phyloP scores from a whole-genome alignment of 2,113 vertebrate species.

The Motacilla tschutschensis region DNA sequence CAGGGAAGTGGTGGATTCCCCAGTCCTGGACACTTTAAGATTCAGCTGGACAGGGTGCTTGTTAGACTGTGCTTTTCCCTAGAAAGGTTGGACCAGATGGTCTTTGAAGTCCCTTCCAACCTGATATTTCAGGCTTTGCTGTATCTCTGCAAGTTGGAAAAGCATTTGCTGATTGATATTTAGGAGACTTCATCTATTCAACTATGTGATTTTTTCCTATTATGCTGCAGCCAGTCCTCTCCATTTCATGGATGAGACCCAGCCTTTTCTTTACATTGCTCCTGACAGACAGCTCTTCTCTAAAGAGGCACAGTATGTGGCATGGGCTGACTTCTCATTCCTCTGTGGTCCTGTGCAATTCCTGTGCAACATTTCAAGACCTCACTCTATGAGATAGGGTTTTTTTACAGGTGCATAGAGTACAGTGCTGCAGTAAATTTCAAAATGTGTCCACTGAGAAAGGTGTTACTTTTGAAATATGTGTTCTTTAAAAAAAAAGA shows the following conservation, averaged over 20 bases:
- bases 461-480: neutral
- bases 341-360: neutral
- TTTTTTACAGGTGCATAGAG: neutral
- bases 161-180: neutral
- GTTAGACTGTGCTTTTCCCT: neutral
- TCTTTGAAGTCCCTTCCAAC: neutral
- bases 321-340: neutral
- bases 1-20: neutral
- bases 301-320: neutral
- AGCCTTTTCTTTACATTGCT: neutral
- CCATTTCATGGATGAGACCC: neutral
- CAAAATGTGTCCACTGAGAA: neutral
- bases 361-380: neutral
- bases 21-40: neutral
- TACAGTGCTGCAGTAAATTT: neutral
- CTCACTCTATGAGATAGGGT: neutral
- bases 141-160: neutral
- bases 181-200: neutral
- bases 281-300: neutral
- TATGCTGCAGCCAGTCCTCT: neutral
- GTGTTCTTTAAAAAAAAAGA: neutral
- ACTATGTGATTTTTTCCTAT: neutral
- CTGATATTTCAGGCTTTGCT: neutral
- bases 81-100: neutral
- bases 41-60: neutral